Conservation (phyloP, 2,888 invertebrate genomes). For the Harmothoe impar region DNA sequence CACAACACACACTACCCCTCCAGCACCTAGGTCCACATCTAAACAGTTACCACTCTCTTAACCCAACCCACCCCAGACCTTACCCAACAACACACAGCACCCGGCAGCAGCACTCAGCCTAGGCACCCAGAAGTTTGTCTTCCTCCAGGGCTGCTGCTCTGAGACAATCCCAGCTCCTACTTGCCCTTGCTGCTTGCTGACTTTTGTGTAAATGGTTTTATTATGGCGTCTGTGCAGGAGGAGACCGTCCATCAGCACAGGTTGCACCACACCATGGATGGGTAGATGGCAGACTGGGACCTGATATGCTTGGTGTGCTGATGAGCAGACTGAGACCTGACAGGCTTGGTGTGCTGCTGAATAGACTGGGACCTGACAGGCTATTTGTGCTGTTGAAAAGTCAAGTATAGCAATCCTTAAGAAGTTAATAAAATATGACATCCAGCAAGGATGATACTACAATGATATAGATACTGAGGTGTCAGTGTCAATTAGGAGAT, state of each 20-base stretch:
- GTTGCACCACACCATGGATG: not conserved
- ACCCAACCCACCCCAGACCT: not conserved
- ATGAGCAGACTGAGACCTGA: not conserved
- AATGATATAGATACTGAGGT: too few relatives aligned
- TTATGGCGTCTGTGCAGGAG: constrained; percentile 8
- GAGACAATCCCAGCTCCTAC: not conserved
- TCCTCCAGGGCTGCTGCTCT: not conserved
- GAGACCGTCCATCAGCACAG: not conserved
- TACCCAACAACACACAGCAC: not conserved
- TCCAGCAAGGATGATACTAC: too few relatives aligned
- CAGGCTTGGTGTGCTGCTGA: not conserved
- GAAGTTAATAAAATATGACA: too few relatives aligned
- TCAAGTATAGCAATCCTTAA: too few relatives aligned
- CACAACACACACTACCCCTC: not conserved
- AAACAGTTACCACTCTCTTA: not conserved
- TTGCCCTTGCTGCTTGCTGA: not conserved
- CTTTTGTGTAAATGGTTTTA: constrained; percentile 29
- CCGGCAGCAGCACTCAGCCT: too few relatives aligned
- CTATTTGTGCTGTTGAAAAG: too few relatives aligned
- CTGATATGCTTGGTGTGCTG: not conserved
- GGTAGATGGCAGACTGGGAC: not conserved
- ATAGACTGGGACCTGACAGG: not conserved
- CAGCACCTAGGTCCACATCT: too few relatives aligned
- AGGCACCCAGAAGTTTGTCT: too few relatives aligned
- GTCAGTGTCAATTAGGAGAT: too few relatives aligned